Evolutionary conservation across 92 coral and sea anemone species (phyloP).

Genomic region (Phenganax marumi): DNA sequence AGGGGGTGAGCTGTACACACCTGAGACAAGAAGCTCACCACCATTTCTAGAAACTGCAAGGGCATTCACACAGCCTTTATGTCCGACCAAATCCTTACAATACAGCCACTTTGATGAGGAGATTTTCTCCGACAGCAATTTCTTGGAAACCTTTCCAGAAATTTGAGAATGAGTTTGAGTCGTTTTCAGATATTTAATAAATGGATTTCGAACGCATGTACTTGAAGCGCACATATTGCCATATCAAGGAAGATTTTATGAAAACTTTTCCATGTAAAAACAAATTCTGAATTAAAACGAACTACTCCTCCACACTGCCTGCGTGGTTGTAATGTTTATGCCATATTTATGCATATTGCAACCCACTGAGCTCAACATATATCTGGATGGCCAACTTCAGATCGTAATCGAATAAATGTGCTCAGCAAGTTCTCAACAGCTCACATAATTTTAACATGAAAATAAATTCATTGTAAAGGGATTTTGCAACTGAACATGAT

Average conservation of each 20-base stretch:
- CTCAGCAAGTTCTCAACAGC: too few species aligned
- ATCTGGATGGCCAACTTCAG: too few species aligned
- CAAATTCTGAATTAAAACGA: too few species aligned
- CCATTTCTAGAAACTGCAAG: slow-evolving; percentile 82
- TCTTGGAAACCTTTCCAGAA: slow-evolving; percentile 27
- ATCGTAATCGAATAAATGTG: too few species aligned
- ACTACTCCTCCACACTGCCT: too few species aligned
- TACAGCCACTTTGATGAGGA: slow-evolving; percentile 62
- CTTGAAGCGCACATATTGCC: not conserved
- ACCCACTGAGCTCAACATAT: too few species aligned
- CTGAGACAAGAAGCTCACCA: slow-evolving; percentile 92
- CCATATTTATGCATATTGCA: too few species aligned
- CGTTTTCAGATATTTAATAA: slow-evolving; percentile 13
- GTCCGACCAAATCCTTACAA: slow-evolving; percentile 76
- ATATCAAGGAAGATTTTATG: not conserved
- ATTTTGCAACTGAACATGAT: too few species aligned
- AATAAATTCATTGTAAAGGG: too few species aligned
- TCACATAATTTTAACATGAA: too few species aligned
- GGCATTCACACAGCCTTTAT: slow-evolving; percentile 95
- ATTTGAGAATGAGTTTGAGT: slow-evolving; percentile 1
- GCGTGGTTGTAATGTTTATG: too few species aligned
- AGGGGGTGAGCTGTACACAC: slow-evolving; percentile 35
- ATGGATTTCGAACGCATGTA: not conserved
- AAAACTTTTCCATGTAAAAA: too few species aligned
- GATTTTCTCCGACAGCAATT: slow-evolving; percentile 65